These are phyloP conservation scores for Plagodis dolabraria DNA, from an alignment of 2,888 invertebrate genomes.

Conservation along the genomic window DNA sequence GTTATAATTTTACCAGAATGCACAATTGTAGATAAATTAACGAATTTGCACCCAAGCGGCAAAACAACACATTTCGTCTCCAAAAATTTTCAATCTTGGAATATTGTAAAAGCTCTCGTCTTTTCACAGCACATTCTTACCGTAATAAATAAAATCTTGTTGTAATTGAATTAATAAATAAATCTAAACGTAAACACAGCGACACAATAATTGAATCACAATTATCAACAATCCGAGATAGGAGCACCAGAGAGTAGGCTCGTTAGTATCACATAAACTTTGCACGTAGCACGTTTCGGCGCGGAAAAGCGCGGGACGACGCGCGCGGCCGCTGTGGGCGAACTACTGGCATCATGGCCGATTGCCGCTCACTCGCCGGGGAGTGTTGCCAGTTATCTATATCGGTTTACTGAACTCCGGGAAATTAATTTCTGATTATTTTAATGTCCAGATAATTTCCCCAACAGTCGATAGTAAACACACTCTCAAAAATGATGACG, in stretches of 20 bases:
- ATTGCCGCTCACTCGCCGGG: constrained; percentile 69
- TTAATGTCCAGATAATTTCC: too few species aligned
- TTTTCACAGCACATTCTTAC: constrained; percentile 8
- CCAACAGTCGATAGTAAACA: too few species aligned
- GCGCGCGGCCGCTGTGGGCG: constrained; percentile 41
- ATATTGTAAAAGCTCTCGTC: not conserved
- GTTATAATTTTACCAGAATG: too few species aligned
- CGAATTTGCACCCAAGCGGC: too few species aligned
- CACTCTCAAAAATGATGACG: too few species aligned
- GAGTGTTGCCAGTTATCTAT: constrained; percentile 55
- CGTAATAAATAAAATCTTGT: constrained; percentile 6
- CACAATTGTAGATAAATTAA: too few species aligned
- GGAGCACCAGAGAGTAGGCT: constrained; percentile 49
- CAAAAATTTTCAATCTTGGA: too few species aligned
- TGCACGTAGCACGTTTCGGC: constrained; percentile 31
- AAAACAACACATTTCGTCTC: too few species aligned
- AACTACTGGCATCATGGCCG: constrained; percentile 64
- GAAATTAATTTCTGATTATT: constrained; percentile 6
- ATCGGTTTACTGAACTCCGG: constrained; percentile 25
- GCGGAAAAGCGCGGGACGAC: constrained; percentile 13
- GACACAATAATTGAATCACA: constrained; percentile 50
- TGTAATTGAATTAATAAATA: constrained; percentile 3
- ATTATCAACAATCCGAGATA: constrained; percentile 48
- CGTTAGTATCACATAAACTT: constrained; percentile 57
- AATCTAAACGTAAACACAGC: constrained; percentile 60